Evolutionary conservation across 2,888 invertebrate genomes (phyloP).

Genomic region (Pachycephus smyrnensis): DNA sequence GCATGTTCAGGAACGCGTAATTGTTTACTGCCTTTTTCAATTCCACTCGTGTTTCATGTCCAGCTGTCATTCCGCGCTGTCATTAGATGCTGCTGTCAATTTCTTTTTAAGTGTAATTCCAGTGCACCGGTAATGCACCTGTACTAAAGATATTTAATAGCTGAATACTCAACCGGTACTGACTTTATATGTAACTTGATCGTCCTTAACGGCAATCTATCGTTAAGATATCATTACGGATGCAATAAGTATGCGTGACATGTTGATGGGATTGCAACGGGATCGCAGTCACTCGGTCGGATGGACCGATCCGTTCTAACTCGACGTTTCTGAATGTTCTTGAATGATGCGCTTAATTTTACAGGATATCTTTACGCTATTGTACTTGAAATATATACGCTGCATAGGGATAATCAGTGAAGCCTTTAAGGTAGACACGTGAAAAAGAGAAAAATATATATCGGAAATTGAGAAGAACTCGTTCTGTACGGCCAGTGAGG

Average conservation of each 20-base stretch:
- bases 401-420: slow-evolving; percentile 21
- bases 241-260: background rate
- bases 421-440: slow-evolving; percentile 24
- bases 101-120: background rate
- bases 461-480: slow-evolving; percentile 11
- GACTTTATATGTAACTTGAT: background rate
- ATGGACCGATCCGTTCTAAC: background rate
- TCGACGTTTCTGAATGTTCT: slow-evolving; percentile 48
- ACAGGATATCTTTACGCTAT: slow-evolving; percentile 15
- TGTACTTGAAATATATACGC: slow-evolving; percentile 4
- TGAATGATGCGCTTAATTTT: slow-evolving; percentile 43
- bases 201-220: background rate
- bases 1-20: slow-evolving; percentile 50
- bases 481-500: slow-evolving; percentile 59
- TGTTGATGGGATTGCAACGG: background rate
- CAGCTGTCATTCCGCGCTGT: background rate
- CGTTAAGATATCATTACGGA: background rate
- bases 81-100: background rate
- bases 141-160: background rate
- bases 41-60: background rate
- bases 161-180: background rate
- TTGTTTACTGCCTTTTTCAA: slow-evolving; percentile 8
- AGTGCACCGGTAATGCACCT: background rate
- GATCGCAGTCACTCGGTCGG: background rate
- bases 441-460: slow-evolving; percentile 18